Evolutionary conservation across 2,888 invertebrate species (phyloP).

Genomic region (Apodemia hepburni): DNA sequence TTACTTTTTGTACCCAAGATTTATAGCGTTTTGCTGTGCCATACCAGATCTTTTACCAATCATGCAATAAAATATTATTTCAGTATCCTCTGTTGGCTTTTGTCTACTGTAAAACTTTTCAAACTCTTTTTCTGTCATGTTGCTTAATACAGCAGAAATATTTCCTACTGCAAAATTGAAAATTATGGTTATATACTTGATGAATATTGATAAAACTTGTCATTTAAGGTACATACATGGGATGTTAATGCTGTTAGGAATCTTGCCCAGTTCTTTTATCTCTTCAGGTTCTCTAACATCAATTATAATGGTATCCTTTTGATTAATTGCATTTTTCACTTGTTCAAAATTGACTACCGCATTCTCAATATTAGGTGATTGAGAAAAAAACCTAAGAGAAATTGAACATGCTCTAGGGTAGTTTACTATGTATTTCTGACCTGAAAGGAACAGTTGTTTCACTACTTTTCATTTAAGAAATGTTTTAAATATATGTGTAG

Average conservation of each 20-base stretch:
- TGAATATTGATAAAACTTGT: neutral
- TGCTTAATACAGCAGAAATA: conserved; percentile 61
- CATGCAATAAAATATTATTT: conserved; percentile 85
- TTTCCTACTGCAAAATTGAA: conserved; percentile 64
- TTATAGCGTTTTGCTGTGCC: conserved; percentile 80
- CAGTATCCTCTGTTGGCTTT: conserved; percentile 79
- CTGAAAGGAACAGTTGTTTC: neutral
- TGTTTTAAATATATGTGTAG: neutral
- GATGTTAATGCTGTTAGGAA: conserved; percentile 88
- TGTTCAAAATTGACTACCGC: conserved; percentile 61
- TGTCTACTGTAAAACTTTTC: conserved; percentile 72
- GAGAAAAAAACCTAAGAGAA: conserved; percentile 40
- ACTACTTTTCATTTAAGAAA: neutral
- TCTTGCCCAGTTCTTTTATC: conserved; percentile 83
- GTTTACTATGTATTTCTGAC: neutral
- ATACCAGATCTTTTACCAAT: conserved; percentile 83
- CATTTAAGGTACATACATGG: conserved; percentile 78
- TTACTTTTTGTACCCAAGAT: conserved; percentile 82
- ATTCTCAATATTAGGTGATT: conserved; percentile 40
- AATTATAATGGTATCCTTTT: conserved; percentile 63
- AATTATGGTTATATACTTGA: neutral
- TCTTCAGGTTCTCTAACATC: conserved; percentile 89
- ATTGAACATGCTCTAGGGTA: neutral
- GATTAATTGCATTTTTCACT: conserved; percentile 55
- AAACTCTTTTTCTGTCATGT: conserved; percentile 75